Evolutionary conservation across 1,140 invertebrate species (phyloP).

Genomic region (Ceratosolen fusciceps): DNA sequence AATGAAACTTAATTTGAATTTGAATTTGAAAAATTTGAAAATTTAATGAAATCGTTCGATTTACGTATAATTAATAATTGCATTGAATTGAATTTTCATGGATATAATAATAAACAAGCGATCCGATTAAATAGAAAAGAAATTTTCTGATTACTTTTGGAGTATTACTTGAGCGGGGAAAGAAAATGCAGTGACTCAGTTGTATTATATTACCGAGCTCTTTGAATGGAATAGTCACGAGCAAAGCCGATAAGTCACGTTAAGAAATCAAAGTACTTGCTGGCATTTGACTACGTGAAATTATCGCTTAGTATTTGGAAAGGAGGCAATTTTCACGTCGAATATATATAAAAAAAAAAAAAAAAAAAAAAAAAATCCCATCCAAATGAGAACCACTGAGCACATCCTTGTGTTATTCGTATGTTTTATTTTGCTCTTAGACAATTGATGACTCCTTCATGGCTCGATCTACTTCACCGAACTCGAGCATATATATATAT

Average conservation of each 20-base stretch:
- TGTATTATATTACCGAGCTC: not conserved
- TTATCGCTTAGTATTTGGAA: not conserved
- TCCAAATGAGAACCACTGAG: constrained; percentile 10
- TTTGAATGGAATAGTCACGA: not conserved
- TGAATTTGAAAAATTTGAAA: too few species aligned
- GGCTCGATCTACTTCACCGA: too few species aligned
- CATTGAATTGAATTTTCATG: too few species aligned
- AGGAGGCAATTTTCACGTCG: not conserved
- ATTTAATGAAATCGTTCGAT: too few species aligned
- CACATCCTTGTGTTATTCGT: not conserved
- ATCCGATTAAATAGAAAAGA: not conserved
- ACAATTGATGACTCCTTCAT: too few species aligned
- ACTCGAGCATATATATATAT: too few species aligned
- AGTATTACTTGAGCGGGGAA: not conserved
- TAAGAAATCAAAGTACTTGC: constrained; percentile 9
- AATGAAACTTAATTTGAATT: too few species aligned
- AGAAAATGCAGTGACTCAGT: not conserved
- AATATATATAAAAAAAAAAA: too few species aligned
- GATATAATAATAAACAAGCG: too few species aligned
- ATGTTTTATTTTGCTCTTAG: too few species aligned
- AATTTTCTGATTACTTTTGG: not conserved
- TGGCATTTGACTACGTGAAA: not conserved
- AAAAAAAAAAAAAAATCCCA: not conserved
- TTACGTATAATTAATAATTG: too few species aligned
- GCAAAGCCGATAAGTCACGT: not conserved